Percentiles rank a stretch among this genome's conserved stretches.
These are phyloP conservation scores for Masticophis lateralis DNA, from an alignment of 2,797 vertebrate species.

Conservation along the genomic window DNA sequence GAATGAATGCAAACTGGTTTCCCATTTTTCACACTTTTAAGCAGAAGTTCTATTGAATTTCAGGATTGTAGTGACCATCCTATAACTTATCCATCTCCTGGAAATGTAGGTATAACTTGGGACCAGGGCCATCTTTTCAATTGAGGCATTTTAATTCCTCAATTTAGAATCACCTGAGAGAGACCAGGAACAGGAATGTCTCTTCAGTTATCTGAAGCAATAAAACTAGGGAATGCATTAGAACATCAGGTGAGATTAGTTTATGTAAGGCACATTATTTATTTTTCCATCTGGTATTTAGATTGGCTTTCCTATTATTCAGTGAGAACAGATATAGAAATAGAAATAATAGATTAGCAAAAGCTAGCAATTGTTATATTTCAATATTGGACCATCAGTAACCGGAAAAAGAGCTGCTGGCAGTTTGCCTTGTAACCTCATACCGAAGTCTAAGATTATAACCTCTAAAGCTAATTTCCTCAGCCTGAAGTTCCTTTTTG, in stretches of 20 bases:
- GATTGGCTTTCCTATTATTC: background rate
- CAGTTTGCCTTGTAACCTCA: background rate
- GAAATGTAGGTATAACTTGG: background rate
- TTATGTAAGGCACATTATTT: background rate
- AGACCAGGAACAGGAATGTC: background rate
- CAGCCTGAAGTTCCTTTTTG: background rate
- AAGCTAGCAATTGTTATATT: background rate
- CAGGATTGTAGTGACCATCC: background rate
- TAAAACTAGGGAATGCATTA: background rate
- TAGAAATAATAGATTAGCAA: background rate
- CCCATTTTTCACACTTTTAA: background rate
- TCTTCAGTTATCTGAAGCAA: background rate
- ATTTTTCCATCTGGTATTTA: background rate
- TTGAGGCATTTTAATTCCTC: background rate
- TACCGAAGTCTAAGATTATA: background rate
- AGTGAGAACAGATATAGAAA: background rate
- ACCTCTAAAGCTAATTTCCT: background rate
- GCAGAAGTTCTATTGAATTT: background rate
- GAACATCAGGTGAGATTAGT: background rate
- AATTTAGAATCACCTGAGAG: background rate
- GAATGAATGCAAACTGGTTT: background rate
- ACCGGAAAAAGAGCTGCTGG: background rate
- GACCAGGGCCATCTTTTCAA: background rate
- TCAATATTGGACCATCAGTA: background rate
- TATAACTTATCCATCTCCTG: background rate